These are phyloP conservation scores for Lasioglossum malachurum DNA, from an alignment of 2,888 invertebrate genomes.

Conservation along the genomic window DNA sequence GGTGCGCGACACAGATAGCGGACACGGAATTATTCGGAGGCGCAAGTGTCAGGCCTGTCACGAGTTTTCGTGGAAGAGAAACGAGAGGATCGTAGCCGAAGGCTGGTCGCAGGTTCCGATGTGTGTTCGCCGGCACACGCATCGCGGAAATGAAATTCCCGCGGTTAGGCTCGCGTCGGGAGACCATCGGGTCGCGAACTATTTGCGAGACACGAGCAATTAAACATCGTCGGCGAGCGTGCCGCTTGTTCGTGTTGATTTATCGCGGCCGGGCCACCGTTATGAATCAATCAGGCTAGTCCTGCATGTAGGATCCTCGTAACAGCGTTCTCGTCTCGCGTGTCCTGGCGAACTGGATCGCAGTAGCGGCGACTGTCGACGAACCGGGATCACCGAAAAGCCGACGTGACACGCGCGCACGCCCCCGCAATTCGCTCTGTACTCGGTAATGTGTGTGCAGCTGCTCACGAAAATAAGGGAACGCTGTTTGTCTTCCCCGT, in stretches of 20 bases:
- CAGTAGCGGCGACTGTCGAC: background rate
- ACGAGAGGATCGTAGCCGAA: background rate
- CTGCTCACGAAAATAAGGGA: no score
- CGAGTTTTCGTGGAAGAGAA: background rate
- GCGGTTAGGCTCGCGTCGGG: background rate
- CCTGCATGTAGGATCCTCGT: background rate
- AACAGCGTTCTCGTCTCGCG: background rate
- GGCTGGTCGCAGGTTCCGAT: background rate
- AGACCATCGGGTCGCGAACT: slow-evolving; percentile 1
- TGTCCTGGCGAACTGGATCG: background rate
- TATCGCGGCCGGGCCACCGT: slow-evolving; percentile 29
- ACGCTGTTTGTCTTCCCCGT: no score
- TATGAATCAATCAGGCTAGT: slow-evolving; percentile 51
- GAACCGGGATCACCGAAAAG: background rate
- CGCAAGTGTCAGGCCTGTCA: background rate
- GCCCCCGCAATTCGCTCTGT: background rate
- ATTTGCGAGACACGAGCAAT: slow-evolving; percentile 37
- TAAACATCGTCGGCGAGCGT: slow-evolving; percentile 27
- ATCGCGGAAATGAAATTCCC: background rate
- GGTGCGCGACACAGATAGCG: background rate
- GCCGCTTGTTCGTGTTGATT: slow-evolving; percentile 33
- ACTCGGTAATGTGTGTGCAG: background rate
- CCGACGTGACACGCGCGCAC: background rate
- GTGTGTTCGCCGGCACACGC: background rate
- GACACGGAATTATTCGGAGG: background rate